Evolutionary conservation across 2,113 vertebrate species (phyloP).

Genomic region (Nothobranchius furzeri): DNA sequence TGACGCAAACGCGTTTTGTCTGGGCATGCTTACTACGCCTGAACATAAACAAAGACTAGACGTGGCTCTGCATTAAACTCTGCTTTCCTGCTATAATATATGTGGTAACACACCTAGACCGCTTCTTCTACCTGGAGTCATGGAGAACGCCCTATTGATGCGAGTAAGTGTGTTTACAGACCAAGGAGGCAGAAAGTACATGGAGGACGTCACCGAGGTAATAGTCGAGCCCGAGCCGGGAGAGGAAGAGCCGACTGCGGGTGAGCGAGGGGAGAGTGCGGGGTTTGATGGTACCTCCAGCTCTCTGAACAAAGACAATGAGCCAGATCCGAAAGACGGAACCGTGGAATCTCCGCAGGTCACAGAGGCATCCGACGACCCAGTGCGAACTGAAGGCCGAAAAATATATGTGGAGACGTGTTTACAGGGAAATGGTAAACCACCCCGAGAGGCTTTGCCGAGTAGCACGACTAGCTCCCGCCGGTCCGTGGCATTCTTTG

Average conservation of each 20-base stretch:
- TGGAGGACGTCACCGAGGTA: conserved; percentile 95
- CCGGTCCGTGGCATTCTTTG: conserved; percentile 89
- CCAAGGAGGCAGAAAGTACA: conserved; percentile 95
- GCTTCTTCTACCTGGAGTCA: conserved; percentile 42
- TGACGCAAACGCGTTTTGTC: too few relatives aligned
- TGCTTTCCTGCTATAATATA: conserved; percentile 7
- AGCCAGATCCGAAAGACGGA: background rate
- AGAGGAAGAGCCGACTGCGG: conserved; percentile 74
- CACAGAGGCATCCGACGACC: conserved; percentile 16
- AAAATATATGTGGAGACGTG: background rate
- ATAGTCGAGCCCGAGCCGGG: conserved; percentile 88
- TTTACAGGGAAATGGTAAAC: conserved; percentile 8
- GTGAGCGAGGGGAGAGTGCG: conserved; percentile 53
- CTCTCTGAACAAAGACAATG: background rate
- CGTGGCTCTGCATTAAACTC: conserved; percentile 16
- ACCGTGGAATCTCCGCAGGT: background rate
- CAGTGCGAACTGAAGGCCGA: conserved; percentile 13
- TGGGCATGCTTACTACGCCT: conserved; percentile 51
- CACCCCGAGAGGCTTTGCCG: background rate
- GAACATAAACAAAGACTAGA: conserved; percentile 77
- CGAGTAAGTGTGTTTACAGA: conserved; percentile 92
- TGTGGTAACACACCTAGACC: background rate
- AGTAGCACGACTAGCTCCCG: conserved; percentile 29
- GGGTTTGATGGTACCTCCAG: conserved; percentile 11
- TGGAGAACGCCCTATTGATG: conserved; percentile 85